A percentile compares a stretch with the other conserved stretches of the same genome.
phyloP scores from a whole-genome alignment of 1,140 invertebrate species.

The Dolichoris vasculosae region DNA sequence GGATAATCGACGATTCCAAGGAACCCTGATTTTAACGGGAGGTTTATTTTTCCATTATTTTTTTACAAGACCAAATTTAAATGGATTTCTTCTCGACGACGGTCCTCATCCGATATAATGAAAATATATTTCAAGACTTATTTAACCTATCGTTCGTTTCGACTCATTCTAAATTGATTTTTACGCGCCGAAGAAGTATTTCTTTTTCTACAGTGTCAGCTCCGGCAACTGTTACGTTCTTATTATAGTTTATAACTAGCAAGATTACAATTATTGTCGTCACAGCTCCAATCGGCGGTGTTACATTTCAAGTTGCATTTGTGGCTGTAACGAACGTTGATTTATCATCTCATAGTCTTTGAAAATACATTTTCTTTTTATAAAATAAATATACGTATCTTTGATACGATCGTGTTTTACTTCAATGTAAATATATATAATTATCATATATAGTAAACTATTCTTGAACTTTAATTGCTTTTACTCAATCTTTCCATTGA shows the following conservation, averaged over 20 bases:
- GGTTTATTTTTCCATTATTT: too few relatives aligned
- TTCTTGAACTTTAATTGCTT: conserved; percentile 12
- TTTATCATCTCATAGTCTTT: conserved; percentile 21
- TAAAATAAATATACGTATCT: conserved; percentile 17
- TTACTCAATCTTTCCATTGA: conserved; percentile 14
- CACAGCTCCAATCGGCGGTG: not conserved
- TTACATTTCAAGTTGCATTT: conserved; percentile 9
- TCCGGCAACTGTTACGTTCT: not conserved
- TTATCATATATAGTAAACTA: conserved; percentile 24
- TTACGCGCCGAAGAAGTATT: not conserved
- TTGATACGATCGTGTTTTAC: conserved; percentile 21
- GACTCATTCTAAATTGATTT: not conserved
- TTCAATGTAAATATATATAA: conserved; percentile 26
- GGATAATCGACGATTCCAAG: too few relatives aligned
- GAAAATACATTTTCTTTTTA: not conserved
- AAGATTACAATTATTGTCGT: conserved; percentile 16
- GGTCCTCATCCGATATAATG: too few relatives aligned
- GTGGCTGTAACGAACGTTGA: not conserved
- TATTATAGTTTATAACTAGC: not conserved
- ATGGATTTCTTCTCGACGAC: too few relatives aligned
- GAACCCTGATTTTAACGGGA: too few relatives aligned
- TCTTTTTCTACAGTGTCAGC: not conserved
- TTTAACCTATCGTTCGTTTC: not conserved
- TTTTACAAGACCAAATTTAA: too few relatives aligned
- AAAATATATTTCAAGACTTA: not conserved